Conservation (phyloP, 2,113 vertebrate species). For the Antechinus flavipes region DNA sequence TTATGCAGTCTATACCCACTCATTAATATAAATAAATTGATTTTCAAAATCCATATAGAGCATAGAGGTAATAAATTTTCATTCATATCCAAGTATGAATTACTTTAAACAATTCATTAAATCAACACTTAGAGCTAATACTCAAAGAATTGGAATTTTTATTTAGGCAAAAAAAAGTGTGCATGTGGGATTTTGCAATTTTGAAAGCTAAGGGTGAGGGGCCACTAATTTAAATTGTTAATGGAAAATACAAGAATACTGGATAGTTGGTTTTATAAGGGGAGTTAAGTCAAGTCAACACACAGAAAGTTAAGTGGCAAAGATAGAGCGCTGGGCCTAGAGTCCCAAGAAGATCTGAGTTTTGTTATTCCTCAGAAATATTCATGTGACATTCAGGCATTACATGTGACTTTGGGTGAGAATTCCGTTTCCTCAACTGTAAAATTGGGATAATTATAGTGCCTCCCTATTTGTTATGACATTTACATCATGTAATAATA, state of each 20-base stretch:
- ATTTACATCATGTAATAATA: conserved; percentile 12
- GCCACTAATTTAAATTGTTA: background rate
- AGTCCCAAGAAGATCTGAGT: background rate
- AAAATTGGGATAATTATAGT: conserved; percentile 15
- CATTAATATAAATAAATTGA: conserved; percentile 1
- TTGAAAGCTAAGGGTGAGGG: background rate
- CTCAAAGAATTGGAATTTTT: background rate
- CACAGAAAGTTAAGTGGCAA: background rate
- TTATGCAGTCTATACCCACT: background rate
- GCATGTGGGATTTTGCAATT: background rate
- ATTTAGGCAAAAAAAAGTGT: background rate
- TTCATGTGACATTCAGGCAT: background rate
- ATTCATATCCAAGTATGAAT: background rate
- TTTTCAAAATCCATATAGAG: background rate
- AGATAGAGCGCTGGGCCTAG: background rate
- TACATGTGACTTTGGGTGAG: background rate
- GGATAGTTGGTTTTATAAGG: background rate
- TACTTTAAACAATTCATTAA: background rate
- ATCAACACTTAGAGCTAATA: background rate
- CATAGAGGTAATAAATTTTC: background rate
- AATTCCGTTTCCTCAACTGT: conserved; percentile 20
- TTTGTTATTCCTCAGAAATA: background rate
- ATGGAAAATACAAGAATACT: background rate
- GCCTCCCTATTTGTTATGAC: background rate
- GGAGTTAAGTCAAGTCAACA: background rate